Conservation (phyloP, 2,888 invertebrate genomes). For the Eristalinus aeneus region DNA sequence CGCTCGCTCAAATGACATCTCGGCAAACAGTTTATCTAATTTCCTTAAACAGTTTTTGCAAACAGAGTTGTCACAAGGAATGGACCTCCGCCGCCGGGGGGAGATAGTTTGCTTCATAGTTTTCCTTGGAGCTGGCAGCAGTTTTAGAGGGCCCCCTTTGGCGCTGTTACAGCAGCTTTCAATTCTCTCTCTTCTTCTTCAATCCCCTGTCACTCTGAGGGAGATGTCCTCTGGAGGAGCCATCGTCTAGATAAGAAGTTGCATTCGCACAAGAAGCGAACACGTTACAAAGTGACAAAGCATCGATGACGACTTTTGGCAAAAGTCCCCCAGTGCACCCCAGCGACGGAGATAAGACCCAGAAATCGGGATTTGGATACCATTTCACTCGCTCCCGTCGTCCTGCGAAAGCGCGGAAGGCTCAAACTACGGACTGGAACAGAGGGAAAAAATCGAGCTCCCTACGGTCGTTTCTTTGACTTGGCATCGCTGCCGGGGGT, state of each 20-base stretch:
- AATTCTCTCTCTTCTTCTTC: background rate
- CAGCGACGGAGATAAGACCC: constrained; percentile 55
- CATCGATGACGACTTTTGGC: constrained; percentile 54
- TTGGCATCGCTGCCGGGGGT: background rate
- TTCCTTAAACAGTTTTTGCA: constrained; percentile 68
- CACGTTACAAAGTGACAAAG: constrained; percentile 56
- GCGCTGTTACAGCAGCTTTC: constrained; percentile 50
- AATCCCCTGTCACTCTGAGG: background rate
- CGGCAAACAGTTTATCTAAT: constrained; percentile 71
- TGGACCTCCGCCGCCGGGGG: background rate
- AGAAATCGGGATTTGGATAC: constrained; percentile 61
- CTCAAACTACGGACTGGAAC: constrained; percentile 50
- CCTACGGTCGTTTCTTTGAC: constrained; percentile 51
- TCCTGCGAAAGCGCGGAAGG: constrained; percentile 28
- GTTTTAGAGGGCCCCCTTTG: constrained; percentile 59
- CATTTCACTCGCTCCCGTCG: background rate
- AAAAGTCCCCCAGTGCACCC: constrained; percentile 15
- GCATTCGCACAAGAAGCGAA: constrained; percentile 48
- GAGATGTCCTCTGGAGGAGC: constrained; percentile 20
- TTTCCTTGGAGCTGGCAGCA: constrained; percentile 1
- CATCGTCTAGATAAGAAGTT: constrained; percentile 54
- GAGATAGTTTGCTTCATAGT: constrained; percentile 21
- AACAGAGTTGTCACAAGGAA: constrained; percentile 25
- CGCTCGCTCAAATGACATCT: constrained; percentile 64
- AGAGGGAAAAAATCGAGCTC: constrained; percentile 34